A percentile compares a stretch with the other conserved stretches of the same genome.
Conservation (phyloP, 2,888 invertebrate genomes). For the Leucophenga montana region DNA sequence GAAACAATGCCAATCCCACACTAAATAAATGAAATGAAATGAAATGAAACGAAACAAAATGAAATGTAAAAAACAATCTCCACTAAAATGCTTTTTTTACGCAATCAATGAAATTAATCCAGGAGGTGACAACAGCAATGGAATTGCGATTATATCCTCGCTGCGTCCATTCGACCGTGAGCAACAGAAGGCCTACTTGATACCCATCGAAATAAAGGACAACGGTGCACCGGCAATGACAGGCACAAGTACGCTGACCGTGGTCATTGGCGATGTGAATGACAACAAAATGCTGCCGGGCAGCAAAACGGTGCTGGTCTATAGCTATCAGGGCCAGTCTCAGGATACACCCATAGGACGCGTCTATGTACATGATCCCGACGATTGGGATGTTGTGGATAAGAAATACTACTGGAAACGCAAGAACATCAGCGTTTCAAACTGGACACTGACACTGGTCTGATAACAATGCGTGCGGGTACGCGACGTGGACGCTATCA, state of each 20-base stretch:
- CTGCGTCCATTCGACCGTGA: slow-evolving; percentile 94
- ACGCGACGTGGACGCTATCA: slow-evolving; percentile 90
- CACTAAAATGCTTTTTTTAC: slow-evolving; percentile 32
- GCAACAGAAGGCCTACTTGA: slow-evolving; percentile 93
- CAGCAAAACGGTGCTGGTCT: slow-evolving; percentile 95
- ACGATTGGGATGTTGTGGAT: slow-evolving; percentile 98
- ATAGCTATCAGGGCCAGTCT: slow-evolving; percentile 94
- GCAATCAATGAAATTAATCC: slow-evolving; percentile 49
- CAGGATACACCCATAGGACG: slow-evolving; percentile 92
- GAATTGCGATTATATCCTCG: slow-evolving; percentile 96
- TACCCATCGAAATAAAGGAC: slow-evolving; percentile 98
- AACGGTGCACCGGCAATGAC: slow-evolving; percentile 95
- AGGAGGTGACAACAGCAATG: slow-evolving; percentile 95
- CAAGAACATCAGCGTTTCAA: slow-evolving; percentile 89
- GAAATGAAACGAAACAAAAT: background rate
- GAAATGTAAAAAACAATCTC: slow-evolving; percentile 28
- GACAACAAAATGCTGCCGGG: slow-evolving; percentile 99
- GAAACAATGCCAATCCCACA: slow-evolving; percentile 1
- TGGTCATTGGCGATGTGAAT: slow-evolving; percentile 97
- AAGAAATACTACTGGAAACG: slow-evolving; percentile 95
- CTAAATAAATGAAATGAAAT: background rate
- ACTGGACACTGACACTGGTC: slow-evolving; percentile 91
- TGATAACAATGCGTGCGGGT: slow-evolving; percentile 94
- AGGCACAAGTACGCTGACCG: slow-evolving; percentile 94
- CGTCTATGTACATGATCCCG: slow-evolving; percentile 96